These are phyloP conservation scores for Callospermophilus lateralis DNA, from an alignment of 2,113 vertebrate genomes.

Conservation along the genomic window DNA sequence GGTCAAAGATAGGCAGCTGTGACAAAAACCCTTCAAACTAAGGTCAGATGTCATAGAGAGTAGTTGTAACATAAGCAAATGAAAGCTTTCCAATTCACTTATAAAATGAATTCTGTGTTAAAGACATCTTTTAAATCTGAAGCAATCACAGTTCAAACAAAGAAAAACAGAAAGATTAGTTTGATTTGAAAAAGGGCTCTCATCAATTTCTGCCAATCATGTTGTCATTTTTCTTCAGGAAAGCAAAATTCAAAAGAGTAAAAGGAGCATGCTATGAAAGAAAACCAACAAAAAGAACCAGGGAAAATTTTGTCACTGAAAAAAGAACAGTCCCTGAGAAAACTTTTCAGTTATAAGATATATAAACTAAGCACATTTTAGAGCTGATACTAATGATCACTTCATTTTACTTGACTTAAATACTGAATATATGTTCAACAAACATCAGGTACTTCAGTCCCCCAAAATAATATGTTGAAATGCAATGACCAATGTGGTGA, in stretches of 20 bases:
- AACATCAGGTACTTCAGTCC: not conserved
- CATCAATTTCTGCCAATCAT: not conserved
- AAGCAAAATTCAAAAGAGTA: slow-evolving; percentile 8
- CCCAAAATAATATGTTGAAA: not conserved
- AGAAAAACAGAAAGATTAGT: not conserved
- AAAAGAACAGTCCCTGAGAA: not conserved
- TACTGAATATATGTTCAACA: not conserved
- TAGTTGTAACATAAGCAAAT: not conserved
- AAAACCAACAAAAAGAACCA: slow-evolving; percentile 37
- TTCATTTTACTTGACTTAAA: not conserved
- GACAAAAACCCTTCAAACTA: not conserved
- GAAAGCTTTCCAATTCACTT: not conserved
- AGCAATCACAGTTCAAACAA: slow-evolving; percentile 37
- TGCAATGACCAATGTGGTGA: not conserved
- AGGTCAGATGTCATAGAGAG: not conserved
- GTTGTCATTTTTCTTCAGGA: slow-evolving; percentile 42
- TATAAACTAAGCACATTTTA: not conserved
- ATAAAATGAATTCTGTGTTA: not conserved
- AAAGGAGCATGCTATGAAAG: not conserved
- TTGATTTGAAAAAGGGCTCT: slow-evolving; percentile 4
- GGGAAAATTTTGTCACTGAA: not conserved
- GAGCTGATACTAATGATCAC: not conserved
- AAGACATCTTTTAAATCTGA: slow-evolving; percentile 40
- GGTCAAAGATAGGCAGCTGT: not conserved
- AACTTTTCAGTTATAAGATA: not conserved